Evolutionary conservation across 1,140 invertebrate species (phyloP).

Genomic region (Trachelipus rathkii): DNA sequence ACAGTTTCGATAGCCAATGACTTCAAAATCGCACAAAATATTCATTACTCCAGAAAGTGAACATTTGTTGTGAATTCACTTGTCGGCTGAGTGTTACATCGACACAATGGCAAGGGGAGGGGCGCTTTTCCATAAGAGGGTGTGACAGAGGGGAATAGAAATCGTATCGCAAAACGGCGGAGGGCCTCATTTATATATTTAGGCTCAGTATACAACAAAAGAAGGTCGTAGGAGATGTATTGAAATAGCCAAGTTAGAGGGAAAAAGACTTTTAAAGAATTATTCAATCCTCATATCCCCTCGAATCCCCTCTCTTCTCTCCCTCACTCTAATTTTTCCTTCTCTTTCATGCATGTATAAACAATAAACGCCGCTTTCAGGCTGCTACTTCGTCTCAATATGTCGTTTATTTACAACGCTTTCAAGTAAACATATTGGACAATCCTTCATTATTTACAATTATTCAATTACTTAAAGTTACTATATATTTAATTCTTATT

Average conservation of each 20-base stretch:
- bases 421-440: background rate
- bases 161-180: background rate
- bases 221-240: constrained; percentile 8
- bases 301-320: background rate
- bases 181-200: background rate
- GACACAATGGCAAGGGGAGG: background rate
- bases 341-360: background rate
- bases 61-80: constrained; percentile 13
- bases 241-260: background rate
- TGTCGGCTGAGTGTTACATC: constrained; percentile 1
- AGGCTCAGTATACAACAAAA: constrained; percentile 2
- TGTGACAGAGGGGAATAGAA: background rate
- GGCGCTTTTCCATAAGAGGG: background rate
- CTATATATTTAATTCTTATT: background rate
- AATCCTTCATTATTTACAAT: too few relatives aligned
- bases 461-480: too few relatives aligned
- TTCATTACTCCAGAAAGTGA: constrained; percentile 3
- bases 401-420: background rate
- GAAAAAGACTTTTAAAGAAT: constrained; percentile 6
- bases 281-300: background rate
- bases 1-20: constrained; percentile 1
- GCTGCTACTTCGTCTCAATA: background rate
- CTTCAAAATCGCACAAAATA: background rate
- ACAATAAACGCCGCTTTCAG: background rate
- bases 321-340: background rate